phyloP scores from a whole-genome alignment of 2,888 invertebrate species.

The Lycia hirtaria region DNA sequence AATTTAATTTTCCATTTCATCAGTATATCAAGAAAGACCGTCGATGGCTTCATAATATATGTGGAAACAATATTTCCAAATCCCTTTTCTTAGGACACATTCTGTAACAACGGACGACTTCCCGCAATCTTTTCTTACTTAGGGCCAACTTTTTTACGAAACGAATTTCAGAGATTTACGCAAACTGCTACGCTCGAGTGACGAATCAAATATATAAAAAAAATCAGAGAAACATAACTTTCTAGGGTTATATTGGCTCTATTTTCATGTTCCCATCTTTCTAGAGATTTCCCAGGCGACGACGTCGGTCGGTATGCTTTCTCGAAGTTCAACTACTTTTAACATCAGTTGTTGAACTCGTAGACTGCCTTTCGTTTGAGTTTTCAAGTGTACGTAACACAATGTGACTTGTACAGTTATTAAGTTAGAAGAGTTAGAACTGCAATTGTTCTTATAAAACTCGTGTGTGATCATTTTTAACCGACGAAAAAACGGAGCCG shows the following conservation, averaged over 20 bases:
- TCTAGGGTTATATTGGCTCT: conserved; percentile 32
- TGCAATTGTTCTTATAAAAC: too few relatives aligned
- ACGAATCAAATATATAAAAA: conserved; percentile 29
- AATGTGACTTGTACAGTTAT: neutral
- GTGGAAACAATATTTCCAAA: conserved; percentile 21
- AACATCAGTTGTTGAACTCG: too few relatives aligned
- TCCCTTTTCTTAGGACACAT: conserved; percentile 8
- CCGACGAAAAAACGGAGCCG: too few relatives aligned
- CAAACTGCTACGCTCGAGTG: conserved; percentile 25
- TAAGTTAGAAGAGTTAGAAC: too few relatives aligned
- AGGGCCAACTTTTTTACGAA: conserved; percentile 21
- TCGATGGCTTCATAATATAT: neutral
- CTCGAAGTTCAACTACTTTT: conserved; percentile 18
- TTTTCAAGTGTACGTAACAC: conserved; percentile 18
- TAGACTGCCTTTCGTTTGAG: conserved; percentile 20
- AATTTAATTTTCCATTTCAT: too few relatives aligned
- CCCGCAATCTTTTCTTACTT: conserved; percentile 21
- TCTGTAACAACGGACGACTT: conserved; percentile 14
- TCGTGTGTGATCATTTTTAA: too few relatives aligned
- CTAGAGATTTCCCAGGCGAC: conserved; percentile 36
- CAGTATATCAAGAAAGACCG: neutral
- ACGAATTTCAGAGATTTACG: conserved; percentile 18
- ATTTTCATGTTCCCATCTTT: conserved; percentile 39
- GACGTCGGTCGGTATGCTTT: conserved; percentile 17
- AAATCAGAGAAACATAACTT: conserved; percentile 32